Conservation (phyloP, 2,888 invertebrate genomes). For the Rotaria magnacalcarata region DNA sequence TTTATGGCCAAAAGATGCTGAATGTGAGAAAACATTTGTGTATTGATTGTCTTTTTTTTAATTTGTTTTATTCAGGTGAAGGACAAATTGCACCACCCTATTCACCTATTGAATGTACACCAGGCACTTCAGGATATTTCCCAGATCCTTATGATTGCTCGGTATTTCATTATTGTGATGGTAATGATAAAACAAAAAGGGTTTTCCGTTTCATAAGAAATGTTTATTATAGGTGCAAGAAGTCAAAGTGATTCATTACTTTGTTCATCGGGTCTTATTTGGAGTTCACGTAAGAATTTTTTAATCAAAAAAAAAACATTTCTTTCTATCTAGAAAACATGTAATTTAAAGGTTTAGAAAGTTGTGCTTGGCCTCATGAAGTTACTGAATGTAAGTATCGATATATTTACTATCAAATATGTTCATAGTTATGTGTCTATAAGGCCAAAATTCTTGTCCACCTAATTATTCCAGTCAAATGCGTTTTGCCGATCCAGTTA, state of each 20-base stretch:
- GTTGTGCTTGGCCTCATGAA: conserved; percentile 31
- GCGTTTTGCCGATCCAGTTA: conserved; percentile 4
- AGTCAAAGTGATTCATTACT: conserved; percentile 1
- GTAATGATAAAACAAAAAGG: background rate
- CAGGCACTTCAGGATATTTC: background rate
- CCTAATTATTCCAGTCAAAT: background rate
- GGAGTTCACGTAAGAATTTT: conserved; percentile 5
- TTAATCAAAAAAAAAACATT: too few relatives aligned
- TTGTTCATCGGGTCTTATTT: background rate
- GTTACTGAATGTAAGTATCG: background rate
- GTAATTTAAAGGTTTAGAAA: background rate
- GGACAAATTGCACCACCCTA: conserved; percentile 10
- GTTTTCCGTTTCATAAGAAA: background rate
- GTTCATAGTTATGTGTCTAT: too few relatives aligned
- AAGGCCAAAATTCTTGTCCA: conserved; percentile 14
- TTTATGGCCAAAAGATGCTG: conserved; percentile 20
- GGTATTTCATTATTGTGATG: conserved; percentile 16
- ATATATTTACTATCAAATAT: background rate
- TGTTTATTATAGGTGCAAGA: background rate
- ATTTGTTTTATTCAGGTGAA: background rate
- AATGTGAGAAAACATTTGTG: background rate
- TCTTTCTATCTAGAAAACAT: background rate
- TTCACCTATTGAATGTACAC: background rate
- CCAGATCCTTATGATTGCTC: conserved; percentile 7
- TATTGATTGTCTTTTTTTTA: background rate